These are phyloP conservation scores for Diadromus collaris DNA, from an alignment of 2,888 invertebrate species.

Conservation along the genomic window DNA sequence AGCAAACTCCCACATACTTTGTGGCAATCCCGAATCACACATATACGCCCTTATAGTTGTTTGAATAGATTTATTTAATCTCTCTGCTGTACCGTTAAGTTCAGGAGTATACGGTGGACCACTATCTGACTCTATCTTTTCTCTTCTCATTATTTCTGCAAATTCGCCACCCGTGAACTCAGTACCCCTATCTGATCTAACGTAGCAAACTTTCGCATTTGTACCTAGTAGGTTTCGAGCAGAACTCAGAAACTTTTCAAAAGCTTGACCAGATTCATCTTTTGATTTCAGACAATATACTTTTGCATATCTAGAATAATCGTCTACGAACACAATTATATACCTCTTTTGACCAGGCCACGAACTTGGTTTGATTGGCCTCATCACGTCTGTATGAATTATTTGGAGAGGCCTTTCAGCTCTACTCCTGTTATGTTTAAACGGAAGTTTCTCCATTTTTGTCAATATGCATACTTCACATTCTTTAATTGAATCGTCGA, in stretches of 20 bases:
- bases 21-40: conserved; percentile 57
- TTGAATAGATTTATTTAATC: conserved; percentile 58
- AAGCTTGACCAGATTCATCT: too few species aligned
- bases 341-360: too few species aligned
- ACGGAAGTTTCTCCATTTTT: conserved; percentile 58
- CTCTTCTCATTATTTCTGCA: conserved; percentile 22
- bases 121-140: conserved; percentile 31
- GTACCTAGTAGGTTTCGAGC: not conserved
- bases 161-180: conserved; percentile 28
- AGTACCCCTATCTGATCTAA: conserved; percentile 24
- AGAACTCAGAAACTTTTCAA: too few species aligned
- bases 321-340: too few species aligned
- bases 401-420: too few species aligned
- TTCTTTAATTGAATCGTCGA: conserved; percentile 54
- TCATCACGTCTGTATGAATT: too few species aligned
- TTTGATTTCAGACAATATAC: too few species aligned
- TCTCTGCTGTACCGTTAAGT: conserved; percentile 60
- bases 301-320: too few species aligned
- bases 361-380: too few species aligned
- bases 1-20: conserved; percentile 62
- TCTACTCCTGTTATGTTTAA: conserved; percentile 3
- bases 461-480: conserved; percentile 56
- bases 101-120: conserved; percentile 57
- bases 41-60: conserved; percentile 54
- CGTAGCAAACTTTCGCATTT: conserved; percentile 22